Evolutionary conservation across 2,888 invertebrate species (phyloP).

Genomic region (Sarcophaga carnaria): DNA sequence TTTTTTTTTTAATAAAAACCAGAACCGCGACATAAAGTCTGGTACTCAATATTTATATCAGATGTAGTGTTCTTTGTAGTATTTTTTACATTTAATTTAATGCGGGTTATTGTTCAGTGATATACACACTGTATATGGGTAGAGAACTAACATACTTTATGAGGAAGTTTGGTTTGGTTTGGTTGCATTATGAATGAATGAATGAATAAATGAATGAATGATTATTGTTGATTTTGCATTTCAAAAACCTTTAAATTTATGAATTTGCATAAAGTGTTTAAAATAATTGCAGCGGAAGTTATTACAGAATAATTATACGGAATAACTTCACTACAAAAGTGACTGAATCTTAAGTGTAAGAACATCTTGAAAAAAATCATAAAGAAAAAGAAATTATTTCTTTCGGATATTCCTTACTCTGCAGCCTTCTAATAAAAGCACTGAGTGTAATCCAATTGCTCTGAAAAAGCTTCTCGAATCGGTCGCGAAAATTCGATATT

Average conservation of each 20-base stretch:
- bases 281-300: conserved; percentile 41
- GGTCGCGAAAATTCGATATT: no score
- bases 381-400: not conserved
- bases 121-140: not conserved
- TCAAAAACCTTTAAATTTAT: conserved; percentile 16
- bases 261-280: conserved; percentile 25
- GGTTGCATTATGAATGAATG: conserved; percentile 18
- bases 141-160: not conserved
- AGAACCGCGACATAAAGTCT: conserved; percentile 64
- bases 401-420: no score
- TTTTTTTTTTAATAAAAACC: not conserved
- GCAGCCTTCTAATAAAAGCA: no score
- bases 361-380: not conserved
- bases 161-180: conserved; percentile 53
- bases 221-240: not conserved
- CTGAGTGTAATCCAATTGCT: no score
- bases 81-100: conserved; percentile 19
- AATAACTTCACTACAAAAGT: no score
- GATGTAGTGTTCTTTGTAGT: conserved; percentile 41
- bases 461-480: no score
- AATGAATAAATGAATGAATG: conserved; percentile 24
- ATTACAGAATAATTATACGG: conserved; percentile 11
- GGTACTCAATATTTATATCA: conserved; percentile 47
- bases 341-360: no score
- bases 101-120: conserved; percentile 47